phyloP scores from a whole-genome alignment of 2,888 invertebrate genomes.

The Branchipolynoe longqiensis region DNA sequence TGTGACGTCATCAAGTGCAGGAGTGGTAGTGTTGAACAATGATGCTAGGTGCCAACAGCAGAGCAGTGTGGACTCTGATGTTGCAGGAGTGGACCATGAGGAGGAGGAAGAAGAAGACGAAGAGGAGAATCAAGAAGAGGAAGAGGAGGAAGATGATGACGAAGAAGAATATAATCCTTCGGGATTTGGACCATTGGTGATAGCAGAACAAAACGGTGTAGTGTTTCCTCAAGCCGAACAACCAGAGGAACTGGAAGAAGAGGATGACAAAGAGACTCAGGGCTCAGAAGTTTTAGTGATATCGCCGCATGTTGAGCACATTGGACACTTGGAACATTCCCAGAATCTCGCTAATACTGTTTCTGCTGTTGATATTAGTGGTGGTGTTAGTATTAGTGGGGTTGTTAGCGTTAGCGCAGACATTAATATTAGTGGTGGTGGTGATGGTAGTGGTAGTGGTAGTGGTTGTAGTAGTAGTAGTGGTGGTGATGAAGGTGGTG shows the following conservation, averaged over 20 bases:
- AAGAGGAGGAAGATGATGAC: neutral
- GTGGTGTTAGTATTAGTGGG: too few species aligned
- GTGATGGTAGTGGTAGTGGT: too few species aligned
- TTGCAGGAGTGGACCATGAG: neutral
- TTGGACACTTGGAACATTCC: slow-evolving; percentile 2
- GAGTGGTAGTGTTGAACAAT: neutral
- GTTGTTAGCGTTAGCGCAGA: too few species aligned
- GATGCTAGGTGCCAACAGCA: neutral
- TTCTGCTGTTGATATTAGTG: too few species aligned
- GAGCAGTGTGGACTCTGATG: neutral
- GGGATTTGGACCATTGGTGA: too few species aligned
- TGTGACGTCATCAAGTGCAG: slow-evolving; percentile 15
- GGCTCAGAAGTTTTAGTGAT: neutral
- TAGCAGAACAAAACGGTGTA: too few species aligned
- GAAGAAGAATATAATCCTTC: too few species aligned
- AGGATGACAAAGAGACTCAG: neutral
- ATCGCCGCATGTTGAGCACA: neutral
- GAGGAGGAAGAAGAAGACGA: neutral
- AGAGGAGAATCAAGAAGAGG: slow-evolving; percentile 1
- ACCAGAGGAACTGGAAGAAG: neutral
- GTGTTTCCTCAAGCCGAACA: too few species aligned
- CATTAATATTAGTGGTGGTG: too few species aligned
- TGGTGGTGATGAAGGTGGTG: too few species aligned
- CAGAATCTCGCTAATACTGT: neutral
- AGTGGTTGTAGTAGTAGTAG: too few species aligned